Evolutionary conservation across 2,888 invertebrate genomes (phyloP).

Genomic region (Synergus itoensis): DNA sequence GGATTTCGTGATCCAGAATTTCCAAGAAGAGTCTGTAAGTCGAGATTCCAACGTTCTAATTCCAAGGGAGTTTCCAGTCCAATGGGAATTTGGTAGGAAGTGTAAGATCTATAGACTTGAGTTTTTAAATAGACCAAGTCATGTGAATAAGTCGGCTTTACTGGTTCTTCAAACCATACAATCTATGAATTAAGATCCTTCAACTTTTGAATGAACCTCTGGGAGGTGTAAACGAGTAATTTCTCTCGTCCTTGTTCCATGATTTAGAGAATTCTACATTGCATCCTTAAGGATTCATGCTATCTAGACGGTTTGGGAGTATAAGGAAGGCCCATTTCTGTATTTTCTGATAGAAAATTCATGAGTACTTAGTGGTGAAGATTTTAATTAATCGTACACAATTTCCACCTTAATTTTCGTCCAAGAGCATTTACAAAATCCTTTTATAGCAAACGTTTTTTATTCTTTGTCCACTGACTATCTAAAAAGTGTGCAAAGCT

Average conservation of each 20-base stretch:
- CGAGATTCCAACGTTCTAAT: slow-evolving; percentile 33
- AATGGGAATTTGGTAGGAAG: background rate
- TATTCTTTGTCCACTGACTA: background rate
- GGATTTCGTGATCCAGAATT: slow-evolving; percentile 38
- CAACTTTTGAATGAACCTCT: background rate
- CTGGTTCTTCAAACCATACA: background rate
- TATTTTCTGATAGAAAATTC: slow-evolving; percentile 18
- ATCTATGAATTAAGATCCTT: background rate
- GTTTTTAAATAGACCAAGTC: background rate
- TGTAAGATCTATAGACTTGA: background rate
- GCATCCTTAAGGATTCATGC: slow-evolving; percentile 8
- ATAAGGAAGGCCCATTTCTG: background rate
- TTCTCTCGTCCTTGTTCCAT: slow-evolving; percentile 4
- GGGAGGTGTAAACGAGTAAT: slow-evolving; percentile 15
- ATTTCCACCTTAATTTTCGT: slow-evolving; percentile 5
- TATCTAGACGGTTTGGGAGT: background rate
- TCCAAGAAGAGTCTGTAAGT: slow-evolving; percentile 36
- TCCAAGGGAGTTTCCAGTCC: slow-evolving; percentile 14
- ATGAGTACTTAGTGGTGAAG: slow-evolving; percentile 23
- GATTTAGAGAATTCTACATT: slow-evolving; percentile 17
- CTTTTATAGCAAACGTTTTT: background rate
- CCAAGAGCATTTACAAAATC: background rate
- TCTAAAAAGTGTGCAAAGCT: background rate
- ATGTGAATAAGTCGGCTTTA: background rate
- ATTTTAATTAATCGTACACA: slow-evolving; percentile 37